Evolutionary conservation across 2,888 invertebrate genomes (phyloP).

Genomic region (Thymelicus lineola): DNA sequence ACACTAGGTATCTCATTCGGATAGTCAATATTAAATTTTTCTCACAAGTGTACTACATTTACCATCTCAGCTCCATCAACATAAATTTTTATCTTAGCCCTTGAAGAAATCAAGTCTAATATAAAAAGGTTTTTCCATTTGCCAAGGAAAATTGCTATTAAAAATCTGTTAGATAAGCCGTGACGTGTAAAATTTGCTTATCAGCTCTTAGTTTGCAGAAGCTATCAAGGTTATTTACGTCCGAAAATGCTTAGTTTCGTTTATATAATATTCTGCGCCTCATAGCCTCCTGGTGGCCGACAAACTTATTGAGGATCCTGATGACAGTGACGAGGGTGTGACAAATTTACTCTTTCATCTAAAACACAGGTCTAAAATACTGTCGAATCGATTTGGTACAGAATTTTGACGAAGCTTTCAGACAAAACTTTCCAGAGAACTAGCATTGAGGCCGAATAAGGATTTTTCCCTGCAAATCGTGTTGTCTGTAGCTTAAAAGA

Average conservation of each 20-base stretch:
- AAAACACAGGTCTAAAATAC: conserved; percentile 15
- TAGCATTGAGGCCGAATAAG: too few relatives aligned
- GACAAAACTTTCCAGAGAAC: too few relatives aligned
- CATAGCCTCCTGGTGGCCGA: background rate
- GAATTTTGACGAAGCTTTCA: background rate
- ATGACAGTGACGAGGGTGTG: conserved; percentile 31
- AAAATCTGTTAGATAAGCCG: background rate
- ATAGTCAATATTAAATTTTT: too few relatives aligned
- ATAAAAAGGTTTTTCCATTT: too few relatives aligned
- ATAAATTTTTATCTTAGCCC: too few relatives aligned
- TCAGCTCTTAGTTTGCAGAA: conserved; percentile 8
- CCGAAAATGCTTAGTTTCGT: conserved; percentile 19
- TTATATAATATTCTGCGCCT: conserved; percentile 14
- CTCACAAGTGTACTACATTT: too few relatives aligned
- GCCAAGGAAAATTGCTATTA: background rate
- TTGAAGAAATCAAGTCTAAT: too few relatives aligned
- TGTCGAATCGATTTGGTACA: background rate
- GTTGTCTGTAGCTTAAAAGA: too few relatives aligned
- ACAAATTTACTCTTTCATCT: conserved; percentile 28
- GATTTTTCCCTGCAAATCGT: too few relatives aligned
- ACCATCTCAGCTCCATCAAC: too few relatives aligned
- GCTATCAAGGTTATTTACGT: conserved; percentile 16
- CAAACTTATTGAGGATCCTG: conserved; percentile 17
- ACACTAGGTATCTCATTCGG: too few relatives aligned
- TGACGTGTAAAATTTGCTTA: conserved; percentile 1